A percentile compares a stretch with the other conserved stretches of the same genome.
Evolutionary conservation across 2,797 vertebrate species (phyloP).

Genomic region (Steatocranus sp.): DNA sequence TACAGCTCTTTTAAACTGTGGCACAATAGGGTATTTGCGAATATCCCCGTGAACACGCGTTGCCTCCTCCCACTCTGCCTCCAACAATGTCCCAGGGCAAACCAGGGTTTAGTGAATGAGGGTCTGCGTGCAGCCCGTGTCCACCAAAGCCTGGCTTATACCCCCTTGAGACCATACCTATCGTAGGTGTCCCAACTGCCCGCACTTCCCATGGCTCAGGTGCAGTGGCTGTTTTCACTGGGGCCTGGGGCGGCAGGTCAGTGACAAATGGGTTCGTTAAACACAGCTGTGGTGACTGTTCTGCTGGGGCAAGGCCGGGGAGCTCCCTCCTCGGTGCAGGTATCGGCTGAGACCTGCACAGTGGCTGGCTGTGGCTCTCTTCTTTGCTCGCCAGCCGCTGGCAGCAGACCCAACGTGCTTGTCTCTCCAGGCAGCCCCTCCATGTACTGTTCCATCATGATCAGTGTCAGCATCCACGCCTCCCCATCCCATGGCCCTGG

Average conservation of each 20-base stretch:
- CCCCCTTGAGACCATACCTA: neutral
- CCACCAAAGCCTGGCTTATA: neutral
- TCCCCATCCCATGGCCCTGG: neutral
- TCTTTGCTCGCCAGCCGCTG: neutral
- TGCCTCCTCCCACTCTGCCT: neutral
- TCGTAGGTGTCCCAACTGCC: neutral
- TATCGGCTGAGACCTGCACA: neutral
- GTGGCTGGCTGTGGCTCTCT: neutral
- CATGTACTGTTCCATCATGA: neutral
- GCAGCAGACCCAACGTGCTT: neutral
- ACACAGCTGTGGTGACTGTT: neutral
- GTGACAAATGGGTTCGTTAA: neutral
- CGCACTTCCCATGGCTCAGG: neutral
- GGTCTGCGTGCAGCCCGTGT: rapidly evolving
- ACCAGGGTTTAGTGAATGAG: neutral
- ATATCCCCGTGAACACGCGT: neutral
- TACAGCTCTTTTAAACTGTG: neutral
- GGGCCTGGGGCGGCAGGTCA: neutral
- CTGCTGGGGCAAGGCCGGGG: neutral
- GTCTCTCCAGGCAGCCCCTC: neutral
- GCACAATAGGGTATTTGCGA: neutral
- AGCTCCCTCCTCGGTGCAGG: neutral
- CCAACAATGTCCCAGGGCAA: neutral
- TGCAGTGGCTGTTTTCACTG: neutral
- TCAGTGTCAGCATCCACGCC: neutral